Conservation (phyloP, 2,888 invertebrate genomes). For the Eupsilia transversa region DNA sequence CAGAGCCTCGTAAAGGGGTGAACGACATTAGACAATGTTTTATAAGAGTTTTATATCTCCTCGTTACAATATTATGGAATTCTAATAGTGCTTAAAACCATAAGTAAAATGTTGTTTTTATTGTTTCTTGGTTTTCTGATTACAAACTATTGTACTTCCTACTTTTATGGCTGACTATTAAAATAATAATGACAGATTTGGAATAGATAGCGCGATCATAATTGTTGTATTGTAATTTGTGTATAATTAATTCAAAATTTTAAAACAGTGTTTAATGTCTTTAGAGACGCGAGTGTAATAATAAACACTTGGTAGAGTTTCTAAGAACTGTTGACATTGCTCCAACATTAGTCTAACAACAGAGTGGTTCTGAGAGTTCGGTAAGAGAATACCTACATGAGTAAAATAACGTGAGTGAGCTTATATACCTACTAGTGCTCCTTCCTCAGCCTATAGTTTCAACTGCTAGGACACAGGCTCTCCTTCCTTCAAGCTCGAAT, state of each 20-base stretch:
- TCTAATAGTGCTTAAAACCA: conserved; percentile 76
- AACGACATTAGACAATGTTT: conserved; percentile 77
- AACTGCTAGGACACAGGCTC: too few relatives aligned
- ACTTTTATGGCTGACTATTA: conserved; percentile 75
- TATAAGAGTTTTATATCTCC: conserved; percentile 68
- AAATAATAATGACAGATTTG: conserved; percentile 76
- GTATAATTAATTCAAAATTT: conserved; percentile 61
- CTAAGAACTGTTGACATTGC: background rate
- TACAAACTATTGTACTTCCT: conserved; percentile 66
- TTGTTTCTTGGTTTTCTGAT: conserved; percentile 73
- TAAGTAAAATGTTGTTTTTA: conserved; percentile 74
- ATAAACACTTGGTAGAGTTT: conserved; percentile 14
- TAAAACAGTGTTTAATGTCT: conserved; percentile 51
- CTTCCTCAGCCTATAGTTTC: too few relatives aligned
- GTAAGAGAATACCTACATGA: background rate
- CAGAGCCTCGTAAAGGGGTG: conserved; percentile 71
- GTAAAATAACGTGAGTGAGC: background rate
- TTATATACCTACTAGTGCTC: background rate
- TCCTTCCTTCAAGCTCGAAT: too few relatives aligned
- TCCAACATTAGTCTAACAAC: background rate
- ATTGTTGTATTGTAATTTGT: conserved; percentile 65
- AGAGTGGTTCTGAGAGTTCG: conserved; percentile 11
- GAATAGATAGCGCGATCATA: conserved; percentile 61
- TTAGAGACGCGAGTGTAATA: conserved; percentile 34
- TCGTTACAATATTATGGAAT: conserved; percentile 77